A percentile compares a stretch with the other conserved stretches of the same genome.
Conservation (phyloP, 2,888 invertebrate genomes). For the Drosophila testacea region DNA sequence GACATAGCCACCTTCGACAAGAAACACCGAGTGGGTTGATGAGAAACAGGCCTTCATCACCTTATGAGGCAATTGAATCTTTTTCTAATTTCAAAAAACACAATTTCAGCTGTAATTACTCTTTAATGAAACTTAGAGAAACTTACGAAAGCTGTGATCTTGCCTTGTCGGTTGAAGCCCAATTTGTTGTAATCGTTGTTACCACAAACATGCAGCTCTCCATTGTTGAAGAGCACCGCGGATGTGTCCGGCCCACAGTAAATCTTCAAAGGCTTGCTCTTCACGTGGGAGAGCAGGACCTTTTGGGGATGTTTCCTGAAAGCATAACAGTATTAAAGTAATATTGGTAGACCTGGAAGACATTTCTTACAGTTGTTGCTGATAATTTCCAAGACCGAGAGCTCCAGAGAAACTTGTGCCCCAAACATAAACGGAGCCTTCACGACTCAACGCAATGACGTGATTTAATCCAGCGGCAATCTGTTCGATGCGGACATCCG, state of each 20-base stretch:
- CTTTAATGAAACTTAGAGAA: too few relatives aligned
- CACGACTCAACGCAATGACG: slow-evolving; percentile 87
- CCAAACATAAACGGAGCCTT: slow-evolving; percentile 89
- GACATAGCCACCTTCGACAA: slow-evolving; percentile 88
- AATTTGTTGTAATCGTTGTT: slow-evolving; percentile 88
- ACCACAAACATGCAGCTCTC: slow-evolving; percentile 88
- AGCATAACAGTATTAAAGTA: background rate
- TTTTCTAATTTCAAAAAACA: slow-evolving; percentile 73
- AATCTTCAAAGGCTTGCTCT: slow-evolving; percentile 86
- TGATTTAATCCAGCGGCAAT: slow-evolving; percentile 88
- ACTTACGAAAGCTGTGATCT: slow-evolving; percentile 81
- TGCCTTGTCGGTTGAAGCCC: slow-evolving; percentile 85
- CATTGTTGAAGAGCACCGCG: slow-evolving; percentile 87
- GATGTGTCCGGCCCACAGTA: slow-evolving; percentile 88
- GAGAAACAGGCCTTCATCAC: slow-evolving; percentile 88
- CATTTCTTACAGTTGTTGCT: slow-evolving; percentile 77
- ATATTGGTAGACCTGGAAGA: background rate
- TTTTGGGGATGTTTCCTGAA: slow-evolving; percentile 81
- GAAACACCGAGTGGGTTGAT: slow-evolving; percentile 87
- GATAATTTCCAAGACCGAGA: slow-evolving; percentile 86
- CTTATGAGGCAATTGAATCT: slow-evolving; percentile 86
- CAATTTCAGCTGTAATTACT: background rate
- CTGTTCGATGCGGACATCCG: slow-evolving; percentile 87
- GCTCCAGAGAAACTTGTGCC: slow-evolving; percentile 87
- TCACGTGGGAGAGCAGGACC: slow-evolving; percentile 83